Evolutionary conservation across 2,113 vertebrate species (phyloP).

Genomic region (Pseudorhombus dupliciocellatus): DNA sequence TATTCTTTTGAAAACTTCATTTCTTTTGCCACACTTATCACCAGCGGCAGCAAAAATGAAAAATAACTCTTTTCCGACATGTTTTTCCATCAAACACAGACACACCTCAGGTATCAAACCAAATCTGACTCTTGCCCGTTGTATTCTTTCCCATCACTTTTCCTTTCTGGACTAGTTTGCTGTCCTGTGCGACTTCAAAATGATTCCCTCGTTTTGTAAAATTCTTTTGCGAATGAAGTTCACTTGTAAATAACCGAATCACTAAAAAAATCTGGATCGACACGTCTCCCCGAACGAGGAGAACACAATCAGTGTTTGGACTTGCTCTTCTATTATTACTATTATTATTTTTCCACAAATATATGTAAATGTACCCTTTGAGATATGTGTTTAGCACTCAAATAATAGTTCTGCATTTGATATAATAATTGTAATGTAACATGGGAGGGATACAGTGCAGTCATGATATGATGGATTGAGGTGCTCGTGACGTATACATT

Average conservation of each 20-base stretch:
- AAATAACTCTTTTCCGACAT: constrained; percentile 20
- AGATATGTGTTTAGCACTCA: constrained; percentile 74
- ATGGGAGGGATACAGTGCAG: constrained; percentile 70
- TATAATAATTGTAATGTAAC: constrained; percentile 74
- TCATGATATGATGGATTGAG: constrained; percentile 65
- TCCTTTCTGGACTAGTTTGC: constrained; percentile 9
- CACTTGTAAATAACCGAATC: constrained; percentile 72
- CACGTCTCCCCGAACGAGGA: constrained; percentile 15
- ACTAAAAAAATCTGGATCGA: constrained; percentile 22
- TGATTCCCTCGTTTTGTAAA: constrained; percentile 24
- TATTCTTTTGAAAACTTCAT: not conserved
- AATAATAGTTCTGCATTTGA: constrained; percentile 77
- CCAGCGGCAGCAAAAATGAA: constrained; percentile 57
- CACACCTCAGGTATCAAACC: constrained; percentile 74
- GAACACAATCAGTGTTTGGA: constrained; percentile 58
- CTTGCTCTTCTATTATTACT: constrained; percentile 46
- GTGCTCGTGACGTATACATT: constrained; percentile 72
- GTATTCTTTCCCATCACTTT: constrained; percentile 41
- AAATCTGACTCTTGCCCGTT: constrained; percentile 49
- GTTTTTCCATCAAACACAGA: constrained; percentile 10
- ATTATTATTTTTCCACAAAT: constrained; percentile 50
- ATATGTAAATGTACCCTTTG: constrained; percentile 73
- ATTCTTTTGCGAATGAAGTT: constrained; percentile 32
- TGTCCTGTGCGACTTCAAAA: constrained; percentile 24
- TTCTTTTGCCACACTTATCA: constrained; percentile 45